Evolutionary conservation across 1,140 invertebrate genomes (phyloP).

Genomic region (Elysia chlorotica): DNA sequence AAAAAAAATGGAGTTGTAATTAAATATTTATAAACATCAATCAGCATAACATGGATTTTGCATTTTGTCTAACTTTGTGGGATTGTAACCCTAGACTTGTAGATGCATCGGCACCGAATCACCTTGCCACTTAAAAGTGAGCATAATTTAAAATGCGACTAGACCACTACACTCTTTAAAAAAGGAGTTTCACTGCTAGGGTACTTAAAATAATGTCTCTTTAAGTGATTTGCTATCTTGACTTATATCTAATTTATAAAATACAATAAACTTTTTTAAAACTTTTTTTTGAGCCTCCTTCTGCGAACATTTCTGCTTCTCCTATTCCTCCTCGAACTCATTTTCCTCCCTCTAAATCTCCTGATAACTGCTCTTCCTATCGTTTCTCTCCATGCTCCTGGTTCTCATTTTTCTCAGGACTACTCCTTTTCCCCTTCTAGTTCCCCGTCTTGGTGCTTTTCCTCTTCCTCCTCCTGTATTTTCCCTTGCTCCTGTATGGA

Average conservation of each 20-base stretch:
- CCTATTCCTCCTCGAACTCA: slow-evolving; percentile 29
- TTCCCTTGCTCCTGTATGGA: slow-evolving; percentile 37
- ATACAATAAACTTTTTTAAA: too few species aligned
- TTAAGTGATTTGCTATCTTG: slow-evolving; percentile 18
- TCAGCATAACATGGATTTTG: too few species aligned
- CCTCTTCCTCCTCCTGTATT: slow-evolving; percentile 22
- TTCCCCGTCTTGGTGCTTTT: slow-evolving; percentile 17
- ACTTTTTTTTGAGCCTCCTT: slow-evolving; percentile 42
- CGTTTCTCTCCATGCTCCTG: not conserved
- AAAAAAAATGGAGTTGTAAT: too few species aligned
- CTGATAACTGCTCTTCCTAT: slow-evolving; percentile 9
- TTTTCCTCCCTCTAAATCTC: slow-evolving; percentile 27
- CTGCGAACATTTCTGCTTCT: slow-evolving; percentile 25
- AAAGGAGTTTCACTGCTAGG: slow-evolving; percentile 1
- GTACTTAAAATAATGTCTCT: too few species aligned
- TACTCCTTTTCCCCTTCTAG: slow-evolving; percentile 36
- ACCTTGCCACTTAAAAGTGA: too few species aligned
- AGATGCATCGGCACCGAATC: too few species aligned
- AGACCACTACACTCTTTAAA: not conserved
- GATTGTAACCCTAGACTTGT: too few species aligned
- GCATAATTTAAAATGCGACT: not conserved
- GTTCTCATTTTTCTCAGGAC: not conserved
- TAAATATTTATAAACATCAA: too few species aligned
- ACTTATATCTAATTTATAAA: slow-evolving; percentile 43
- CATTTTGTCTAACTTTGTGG: too few species aligned